Evolutionary conservation across 2,797 vertebrate species (phyloP), one percentile per base, ranked within the genome.

Genomic region (Falco naumanni): DNA sequence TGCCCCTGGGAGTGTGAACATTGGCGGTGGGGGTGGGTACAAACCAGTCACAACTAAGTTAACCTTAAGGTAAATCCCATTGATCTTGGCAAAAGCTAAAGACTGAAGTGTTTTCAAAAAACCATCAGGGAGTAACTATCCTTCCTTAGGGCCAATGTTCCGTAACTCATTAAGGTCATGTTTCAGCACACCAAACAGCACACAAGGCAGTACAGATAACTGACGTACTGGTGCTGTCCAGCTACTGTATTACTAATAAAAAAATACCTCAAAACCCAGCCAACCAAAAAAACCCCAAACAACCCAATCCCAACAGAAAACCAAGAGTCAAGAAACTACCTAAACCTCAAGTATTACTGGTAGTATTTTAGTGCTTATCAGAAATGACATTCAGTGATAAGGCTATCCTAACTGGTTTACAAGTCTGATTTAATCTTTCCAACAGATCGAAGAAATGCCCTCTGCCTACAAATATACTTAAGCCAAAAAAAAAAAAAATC

Each of bases 1-100:
- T n/a, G 24, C n/a, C n/a, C 11, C 48, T 29, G 16, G 6, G 7
- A 78, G 13, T 0, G 6, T 0, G 3, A 57, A 29, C 31, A 9
- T 6, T 31, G 29, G 34, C 28, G 3, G 39, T 7, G 5, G 18
- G 26, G 3, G 31, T 11, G 80, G 39, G 39, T 39, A 70, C 10
- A 85, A 85, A 33, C 14, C 22, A 29, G 12, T 3, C 33, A 65
- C 43, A 79, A 18, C 26, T 31, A 80, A 56, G 9, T 41, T 13
- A 60, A 70, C 13, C 75, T 75, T 26, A 48, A 77, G 10, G 39
- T 57, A 71, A 68, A 65, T 5, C 7, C 18, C 43, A 43, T 8
- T 7, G 13, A 26, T 25, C 13, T 3, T 33, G 6, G 18, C 17
- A 92, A 92, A 94, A 74, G 10, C 16, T 70, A 13, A 43, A 57